Conservation (phyloP, 2,113 vertebrate species). For the Budorcas taxicolor region DNA sequence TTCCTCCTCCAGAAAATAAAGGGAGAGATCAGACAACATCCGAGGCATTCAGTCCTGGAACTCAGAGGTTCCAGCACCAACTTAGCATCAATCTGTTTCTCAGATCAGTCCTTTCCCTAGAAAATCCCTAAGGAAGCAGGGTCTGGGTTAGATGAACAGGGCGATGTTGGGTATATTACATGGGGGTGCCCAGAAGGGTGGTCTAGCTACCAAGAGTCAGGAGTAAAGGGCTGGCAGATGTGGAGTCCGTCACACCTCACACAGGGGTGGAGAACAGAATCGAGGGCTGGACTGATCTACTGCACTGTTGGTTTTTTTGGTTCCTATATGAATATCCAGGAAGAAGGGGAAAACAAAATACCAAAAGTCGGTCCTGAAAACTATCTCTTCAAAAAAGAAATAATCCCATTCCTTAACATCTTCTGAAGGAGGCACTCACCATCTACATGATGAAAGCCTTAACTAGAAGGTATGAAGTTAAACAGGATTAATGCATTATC, state of each 20-base stretch:
- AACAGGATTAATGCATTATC: not conserved
- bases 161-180: not conserved
- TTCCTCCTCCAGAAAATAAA: not conserved
- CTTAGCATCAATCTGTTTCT: not conserved
- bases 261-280: not conserved
- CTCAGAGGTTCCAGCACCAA: not conserved
- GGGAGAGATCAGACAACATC: not conserved
- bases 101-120: not conserved
- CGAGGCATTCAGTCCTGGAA: not conserved
- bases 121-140: not conserved
- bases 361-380: not conserved
- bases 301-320: not conserved
- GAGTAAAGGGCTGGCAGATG: not conserved
- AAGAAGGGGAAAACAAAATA: not conserved
- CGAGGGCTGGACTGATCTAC: fast-evolving
- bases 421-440: not conserved
- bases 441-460: not conserved
- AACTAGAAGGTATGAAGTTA: not conserved
- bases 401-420: not conserved
- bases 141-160: not conserved
- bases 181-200: not conserved
- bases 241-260: not conserved
- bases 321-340: not conserved
- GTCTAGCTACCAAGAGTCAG: not conserved
- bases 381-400: not conserved